Conservation (phyloP, 2,797 vertebrate genomes). For the Borostomias antarcticus region DNA sequence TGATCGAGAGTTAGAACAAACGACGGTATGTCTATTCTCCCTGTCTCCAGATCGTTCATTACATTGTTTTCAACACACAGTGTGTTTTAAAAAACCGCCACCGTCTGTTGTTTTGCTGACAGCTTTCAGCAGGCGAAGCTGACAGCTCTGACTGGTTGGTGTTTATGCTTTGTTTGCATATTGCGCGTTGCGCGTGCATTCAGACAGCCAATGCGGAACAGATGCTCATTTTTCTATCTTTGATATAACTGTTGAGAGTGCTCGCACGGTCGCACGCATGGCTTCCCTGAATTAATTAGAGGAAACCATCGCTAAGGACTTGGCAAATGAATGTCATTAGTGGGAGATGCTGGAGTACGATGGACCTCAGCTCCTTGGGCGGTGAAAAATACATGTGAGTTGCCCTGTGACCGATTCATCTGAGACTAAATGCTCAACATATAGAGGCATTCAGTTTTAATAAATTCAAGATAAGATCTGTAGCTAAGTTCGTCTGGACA, state of each 20-base stretch:
- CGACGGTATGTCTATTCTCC: background rate
- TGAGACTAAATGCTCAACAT: background rate
- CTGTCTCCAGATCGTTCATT: background rate
- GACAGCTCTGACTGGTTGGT: conserved; percentile 28
- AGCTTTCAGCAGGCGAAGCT: conserved; percentile 27
- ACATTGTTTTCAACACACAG: background rate
- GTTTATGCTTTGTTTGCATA: conserved; percentile 22
- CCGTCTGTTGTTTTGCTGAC: conserved; percentile 21
- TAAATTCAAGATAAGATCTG: background rate
- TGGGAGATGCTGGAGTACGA: conserved; percentile 44
- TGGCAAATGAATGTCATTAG: conserved; percentile 63
- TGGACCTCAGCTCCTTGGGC: conserved; percentile 43
- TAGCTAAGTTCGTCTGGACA: background rate
- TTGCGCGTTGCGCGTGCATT: conserved; percentile 27
- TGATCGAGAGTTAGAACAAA: background rate
- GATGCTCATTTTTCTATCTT: conserved; percentile 28
- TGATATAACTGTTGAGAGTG: conserved; percentile 24
- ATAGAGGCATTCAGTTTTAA: background rate
- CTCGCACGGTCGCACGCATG: conserved; percentile 48
- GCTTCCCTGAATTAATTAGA: conserved; percentile 60
- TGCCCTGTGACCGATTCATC: background rate
- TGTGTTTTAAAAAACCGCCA: background rate
- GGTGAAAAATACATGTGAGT: conserved; percentile 29
- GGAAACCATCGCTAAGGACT: conserved; percentile 40
- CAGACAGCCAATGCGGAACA: conserved; percentile 12